Base-by-base conservation (phyloP, 2,888 invertebrate genomes). In the Hermaeophaga mercurialis region DNA sequence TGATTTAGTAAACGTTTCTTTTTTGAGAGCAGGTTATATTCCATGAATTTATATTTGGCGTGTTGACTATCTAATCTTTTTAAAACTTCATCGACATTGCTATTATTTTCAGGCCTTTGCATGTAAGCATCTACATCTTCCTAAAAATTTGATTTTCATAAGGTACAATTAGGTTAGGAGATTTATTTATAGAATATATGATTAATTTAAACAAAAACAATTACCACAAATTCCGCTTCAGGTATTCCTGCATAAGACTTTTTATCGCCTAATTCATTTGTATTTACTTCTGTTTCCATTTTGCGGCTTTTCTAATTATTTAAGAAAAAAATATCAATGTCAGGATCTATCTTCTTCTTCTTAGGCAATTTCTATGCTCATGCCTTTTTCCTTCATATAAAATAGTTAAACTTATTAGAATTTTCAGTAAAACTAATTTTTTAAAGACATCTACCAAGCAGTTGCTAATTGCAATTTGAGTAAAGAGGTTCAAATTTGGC, bases 11-110 rank as follows among this genome's bases (percentile, higher is more conserved):
- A 80, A 77, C 94, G 86, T 70, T 89, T 86, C 65, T 92, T 88
- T 69, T 95, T 94, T 9, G 92, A 89, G 49, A 88, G 83, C 63
- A 98, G 82, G 77, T 94, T 96, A 69, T 87, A 88, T 79, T 98
- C 97, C 94, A 98, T 95, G 75, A 94, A 94, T 80, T 96, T 96
- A 77, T 97, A 97, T 82, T 97, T 96, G 58, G 90, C 89, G 80
- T 96, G 94, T 73, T 91, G 91, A 73, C 96, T 96, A 75, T 98
- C 96, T 57, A 97, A 80, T 70, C 84, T 85, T 70, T 88, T 88
- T 48, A 97, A 79, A 11, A 95, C 95, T 74, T 87, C 86, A 69
- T 96, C 94, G 1, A 90, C 92, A 61, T 89, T 87, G 45, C 86
- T 88, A 62, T 85, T 84, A 73, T 94, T 94, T 71, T 92, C 94